Evolutionary conservation across 1,140 invertebrate genomes (phyloP).

Genomic region (Zaprionus davidi): DNA sequence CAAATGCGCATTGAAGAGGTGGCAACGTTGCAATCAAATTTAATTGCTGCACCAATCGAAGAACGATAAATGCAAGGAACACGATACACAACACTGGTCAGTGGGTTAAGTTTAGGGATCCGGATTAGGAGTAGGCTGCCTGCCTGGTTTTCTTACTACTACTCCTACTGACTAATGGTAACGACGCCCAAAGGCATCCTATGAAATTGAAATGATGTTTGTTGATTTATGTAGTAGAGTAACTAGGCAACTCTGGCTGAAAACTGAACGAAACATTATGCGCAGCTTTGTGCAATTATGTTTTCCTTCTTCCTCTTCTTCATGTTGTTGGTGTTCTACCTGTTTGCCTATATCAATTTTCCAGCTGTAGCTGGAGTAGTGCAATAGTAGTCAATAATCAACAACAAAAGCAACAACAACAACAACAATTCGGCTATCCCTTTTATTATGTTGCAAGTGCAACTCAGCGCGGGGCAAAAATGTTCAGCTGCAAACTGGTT

Average conservation of each 20-base stretch:
- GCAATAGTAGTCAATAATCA: conserved; percentile 66
- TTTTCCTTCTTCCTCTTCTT: conserved; percentile 28
- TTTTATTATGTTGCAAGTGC: conserved; percentile 67
- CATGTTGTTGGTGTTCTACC: conserved; percentile 16
- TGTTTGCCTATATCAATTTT: conserved; percentile 9
- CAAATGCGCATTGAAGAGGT: conserved; percentile 62
- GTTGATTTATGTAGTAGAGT: conserved; percentile 5
- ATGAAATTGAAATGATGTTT: conserved; percentile 6
- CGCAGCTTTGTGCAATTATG: conserved; percentile 1
- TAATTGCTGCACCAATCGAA: conserved; percentile 75
- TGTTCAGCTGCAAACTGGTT: conserved; percentile 75
- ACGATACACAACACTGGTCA: conserved; percentile 32
- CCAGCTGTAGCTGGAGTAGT: conserved; percentile 9
- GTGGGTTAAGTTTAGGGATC: conserved; percentile 53
- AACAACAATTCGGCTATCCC: conserved; percentile 65
- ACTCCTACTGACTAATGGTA: conserved; percentile 3
- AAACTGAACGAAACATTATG: conserved; percentile 1
- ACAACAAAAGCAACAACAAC: conserved; percentile 9
- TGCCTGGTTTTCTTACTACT: background rate
- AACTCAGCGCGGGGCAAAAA: conserved; percentile 11
- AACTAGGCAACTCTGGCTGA: conserved; percentile 4
- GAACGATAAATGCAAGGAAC: background rate
- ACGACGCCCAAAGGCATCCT: background rate
- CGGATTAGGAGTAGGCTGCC: background rate
- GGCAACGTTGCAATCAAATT: conserved; percentile 69